These are phyloP conservation scores for Gobionotothen gibberifrons DNA, from an alignment of 2,797 vertebrate species.

Conservation along the genomic window DNA sequence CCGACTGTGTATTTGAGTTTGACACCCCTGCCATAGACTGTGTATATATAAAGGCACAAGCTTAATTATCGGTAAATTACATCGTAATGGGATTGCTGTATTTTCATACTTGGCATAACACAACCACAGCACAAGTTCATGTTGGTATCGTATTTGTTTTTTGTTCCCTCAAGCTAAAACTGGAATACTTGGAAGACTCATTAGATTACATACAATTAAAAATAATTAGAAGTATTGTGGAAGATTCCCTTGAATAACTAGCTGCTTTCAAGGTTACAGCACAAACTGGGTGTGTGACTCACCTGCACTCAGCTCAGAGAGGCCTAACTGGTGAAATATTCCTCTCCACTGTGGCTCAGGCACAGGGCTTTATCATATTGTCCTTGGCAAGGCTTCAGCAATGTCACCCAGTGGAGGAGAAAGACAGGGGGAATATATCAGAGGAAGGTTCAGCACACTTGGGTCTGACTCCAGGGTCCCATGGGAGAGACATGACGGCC, in stretches of 20 bases:
- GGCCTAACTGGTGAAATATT: slow-evolving; percentile 84
- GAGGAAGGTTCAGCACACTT: slow-evolving; percentile 82
- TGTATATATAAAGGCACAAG: too few relatives aligned
- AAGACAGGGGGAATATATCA: slow-evolving; percentile 85
- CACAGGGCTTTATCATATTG: slow-evolving; percentile 89
- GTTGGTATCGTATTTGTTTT: too few relatives aligned
- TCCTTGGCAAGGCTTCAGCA: slow-evolving; percentile 85
- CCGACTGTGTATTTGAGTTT: too few relatives aligned
- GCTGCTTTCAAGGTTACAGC: slow-evolving; percentile 82
- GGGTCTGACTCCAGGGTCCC: slow-evolving; percentile 72
- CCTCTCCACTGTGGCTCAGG: slow-evolving; percentile 80
- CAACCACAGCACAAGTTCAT: neutral
- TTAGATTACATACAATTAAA: slow-evolving; percentile 20
- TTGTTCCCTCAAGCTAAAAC: neutral
- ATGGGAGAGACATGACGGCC: slow-evolving; percentile 78
- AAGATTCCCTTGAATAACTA: slow-evolving; percentile 28
- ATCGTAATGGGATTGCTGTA: neutral
- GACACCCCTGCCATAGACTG: too few relatives aligned
- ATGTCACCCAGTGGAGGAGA: slow-evolving; percentile 85
- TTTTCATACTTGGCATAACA: neutral
- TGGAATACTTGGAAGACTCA: neutral
- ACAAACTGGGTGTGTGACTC: slow-evolving; percentile 66
- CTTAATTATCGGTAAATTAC: neutral
- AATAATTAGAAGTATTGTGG: slow-evolving; percentile 25
- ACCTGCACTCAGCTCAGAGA: slow-evolving; percentile 64